Conservation (phyloP, 2,113 vertebrate genomes). For the human (Homo sapiens) region GRCh38 chr11:48032001-48032500, state of each 20-base stretch:
- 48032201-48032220: neutral
- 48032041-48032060: too few species aligned
- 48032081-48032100: neutral
- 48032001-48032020: neutral
- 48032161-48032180: neutral
- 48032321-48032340: accelerated
- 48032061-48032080: neutral
- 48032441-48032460: neutral
- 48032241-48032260: neutral
- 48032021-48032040: neutral
- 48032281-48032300: neutral
- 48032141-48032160: neutral
- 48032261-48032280: neutral
- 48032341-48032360: too few species aligned
- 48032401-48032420: neutral
- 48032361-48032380: neutral
- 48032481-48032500: too few species aligned
- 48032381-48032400: neutral
- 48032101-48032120: neutral
- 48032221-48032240: neutral
- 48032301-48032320: neutral
- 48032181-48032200: neutral
- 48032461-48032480: neutral
- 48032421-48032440: neutral
- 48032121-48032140: neutral